Evolutionary conservation across 2,113 vertebrate species (phyloP).

Genomic region (Sylvilagus bachmani): DNA sequence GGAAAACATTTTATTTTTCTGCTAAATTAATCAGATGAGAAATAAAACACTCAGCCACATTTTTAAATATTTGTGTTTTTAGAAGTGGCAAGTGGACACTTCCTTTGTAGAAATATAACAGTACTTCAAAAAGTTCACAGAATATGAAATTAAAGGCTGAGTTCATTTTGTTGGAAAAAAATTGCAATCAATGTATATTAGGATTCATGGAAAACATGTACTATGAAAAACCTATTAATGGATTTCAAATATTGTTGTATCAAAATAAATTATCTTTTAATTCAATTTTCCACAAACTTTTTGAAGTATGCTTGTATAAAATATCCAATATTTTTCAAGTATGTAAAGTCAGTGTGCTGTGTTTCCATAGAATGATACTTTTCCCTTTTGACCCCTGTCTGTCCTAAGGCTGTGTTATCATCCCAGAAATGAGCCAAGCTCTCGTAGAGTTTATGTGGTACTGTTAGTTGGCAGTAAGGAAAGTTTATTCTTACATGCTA

Average conservation of each 20-base stretch:
- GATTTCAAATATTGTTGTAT: too few relatives aligned
- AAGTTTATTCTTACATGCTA: not conserved
- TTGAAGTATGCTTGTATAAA: not conserved
- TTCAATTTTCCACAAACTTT: too few relatives aligned
- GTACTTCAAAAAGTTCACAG: too few relatives aligned
- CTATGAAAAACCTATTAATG: too few relatives aligned
- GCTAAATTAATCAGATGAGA: not conserved
- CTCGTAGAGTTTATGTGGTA: not conserved
- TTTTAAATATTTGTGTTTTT: constrained; percentile 32
- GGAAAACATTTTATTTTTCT: not conserved
- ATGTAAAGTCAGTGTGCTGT: not conserved
- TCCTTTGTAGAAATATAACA: not conserved
- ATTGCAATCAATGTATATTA: too few relatives aligned
- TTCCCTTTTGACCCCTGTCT: not conserved
- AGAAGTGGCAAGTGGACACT: not conserved
- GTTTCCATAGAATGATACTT: not conserved
- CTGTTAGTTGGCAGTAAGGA: not conserved
- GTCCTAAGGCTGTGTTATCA: not conserved
- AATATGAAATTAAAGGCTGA: too few relatives aligned
- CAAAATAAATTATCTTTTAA: too few relatives aligned
- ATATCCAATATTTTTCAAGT: not conserved
- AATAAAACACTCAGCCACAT: not conserved
- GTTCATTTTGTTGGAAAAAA: too few relatives aligned
- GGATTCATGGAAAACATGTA: too few relatives aligned
- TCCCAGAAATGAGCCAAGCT: not conserved